phyloP scores from a whole-genome alignment of 2,797 vertebrate species.

The Periophthalmus magnuspinnatus region DNA sequence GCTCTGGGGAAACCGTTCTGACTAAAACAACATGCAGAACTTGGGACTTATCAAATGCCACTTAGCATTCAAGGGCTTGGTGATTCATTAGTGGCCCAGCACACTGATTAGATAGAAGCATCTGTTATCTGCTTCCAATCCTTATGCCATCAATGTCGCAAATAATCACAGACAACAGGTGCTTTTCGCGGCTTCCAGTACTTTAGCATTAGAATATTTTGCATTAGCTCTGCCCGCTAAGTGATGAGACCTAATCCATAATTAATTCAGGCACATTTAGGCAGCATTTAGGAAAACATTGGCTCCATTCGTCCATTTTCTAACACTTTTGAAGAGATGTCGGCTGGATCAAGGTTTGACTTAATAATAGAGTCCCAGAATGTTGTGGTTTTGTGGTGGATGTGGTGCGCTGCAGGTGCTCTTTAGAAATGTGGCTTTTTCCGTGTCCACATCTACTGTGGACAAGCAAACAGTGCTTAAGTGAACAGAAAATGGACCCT shows the following conservation, averaged over 20 bases:
- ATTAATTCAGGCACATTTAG: not conserved
- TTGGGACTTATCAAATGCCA: conserved; percentile 80
- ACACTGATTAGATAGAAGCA: conserved; percentile 77
- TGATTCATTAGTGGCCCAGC: conserved; percentile 79
- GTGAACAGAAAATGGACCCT: conserved; percentile 11
- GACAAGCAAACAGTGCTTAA: not conserved
- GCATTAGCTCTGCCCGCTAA: conserved; percentile 19
- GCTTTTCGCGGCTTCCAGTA: conserved; percentile 60
- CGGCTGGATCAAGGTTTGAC: conserved; percentile 1
- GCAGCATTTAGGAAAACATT: conserved; percentile 3
- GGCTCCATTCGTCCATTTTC: not conserved
- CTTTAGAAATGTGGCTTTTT: not conserved
- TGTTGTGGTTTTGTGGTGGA: not conserved
- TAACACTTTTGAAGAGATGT: not conserved
- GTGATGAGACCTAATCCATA: conserved; percentile 7
- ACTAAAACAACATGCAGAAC: conserved; percentile 63
- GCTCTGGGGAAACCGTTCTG: conserved; percentile 68
- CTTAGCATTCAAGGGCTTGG: conserved; percentile 80
- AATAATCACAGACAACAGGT: conserved; percentile 79
- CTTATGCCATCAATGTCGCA: conserved; percentile 77
- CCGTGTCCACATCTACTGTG: not conserved
- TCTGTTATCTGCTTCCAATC: conserved; percentile 78
- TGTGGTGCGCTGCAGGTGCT: not conserved
- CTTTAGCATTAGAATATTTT: conserved; percentile 29
- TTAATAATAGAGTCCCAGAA: conserved; percentile 2